Evolutionary conservation across 64 coral and sea anemone species (phyloP).

Genomic region (Pocillopora verrucosa): DNA sequence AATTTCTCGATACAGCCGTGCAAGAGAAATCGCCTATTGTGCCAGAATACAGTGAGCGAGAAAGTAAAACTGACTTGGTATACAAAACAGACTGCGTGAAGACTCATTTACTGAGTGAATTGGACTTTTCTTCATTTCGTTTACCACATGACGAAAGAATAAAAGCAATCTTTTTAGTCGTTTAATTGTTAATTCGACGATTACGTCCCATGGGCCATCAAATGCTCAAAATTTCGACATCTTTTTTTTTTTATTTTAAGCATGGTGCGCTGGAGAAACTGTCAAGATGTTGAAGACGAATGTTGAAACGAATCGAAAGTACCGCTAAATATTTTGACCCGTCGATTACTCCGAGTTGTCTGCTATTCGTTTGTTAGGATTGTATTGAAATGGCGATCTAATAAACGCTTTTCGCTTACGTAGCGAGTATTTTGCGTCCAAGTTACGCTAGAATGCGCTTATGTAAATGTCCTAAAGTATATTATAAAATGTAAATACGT

Average conservation of each 20-base stretch:
- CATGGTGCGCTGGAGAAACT: background rate
- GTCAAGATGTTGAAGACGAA: background rate
- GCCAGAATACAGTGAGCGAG: background rate
- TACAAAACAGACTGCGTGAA: background rate
- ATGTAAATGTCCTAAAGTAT: conserved; percentile 22
- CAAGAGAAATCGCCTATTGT: background rate
- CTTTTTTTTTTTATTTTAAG: background rate
- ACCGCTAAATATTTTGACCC: background rate
- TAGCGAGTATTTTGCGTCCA: background rate
- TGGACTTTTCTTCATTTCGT: background rate
- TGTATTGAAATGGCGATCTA: background rate
- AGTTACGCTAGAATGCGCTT: conserved; percentile 7
- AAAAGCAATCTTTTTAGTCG: background rate
- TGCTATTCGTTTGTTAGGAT: background rate
- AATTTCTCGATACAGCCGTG: background rate
- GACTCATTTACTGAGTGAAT: background rate
- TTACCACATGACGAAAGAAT: background rate
- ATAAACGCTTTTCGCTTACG: background rate
- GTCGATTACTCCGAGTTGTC: background rate
- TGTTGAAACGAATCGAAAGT: background rate
- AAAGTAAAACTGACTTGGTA: background rate
- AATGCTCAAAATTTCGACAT: conserved; percentile 8
- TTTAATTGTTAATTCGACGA: conserved; percentile 14
- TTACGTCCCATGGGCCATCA: background rate
- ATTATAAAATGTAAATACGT: background rate